phyloP scores from a whole-genome alignment of 2,113 vertebrate species.

The Lophius piscatorius region DNA sequence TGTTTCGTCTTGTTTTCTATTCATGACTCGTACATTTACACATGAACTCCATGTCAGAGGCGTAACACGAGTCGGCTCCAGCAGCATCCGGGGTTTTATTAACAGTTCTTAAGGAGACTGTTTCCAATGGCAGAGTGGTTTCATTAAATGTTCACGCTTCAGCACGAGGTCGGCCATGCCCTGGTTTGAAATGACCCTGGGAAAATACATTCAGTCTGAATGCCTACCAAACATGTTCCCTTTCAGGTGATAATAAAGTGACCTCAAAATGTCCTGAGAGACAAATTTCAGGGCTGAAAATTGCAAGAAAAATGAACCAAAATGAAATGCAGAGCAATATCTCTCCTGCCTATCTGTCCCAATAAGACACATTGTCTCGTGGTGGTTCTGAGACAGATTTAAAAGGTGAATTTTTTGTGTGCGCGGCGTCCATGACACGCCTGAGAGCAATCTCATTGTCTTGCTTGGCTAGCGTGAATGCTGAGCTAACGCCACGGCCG shows the following conservation, averaged over 20 bases:
- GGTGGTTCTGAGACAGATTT: conserved; percentile 52
- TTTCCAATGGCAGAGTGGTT: too few relatives aligned
- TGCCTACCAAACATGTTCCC: background rate
- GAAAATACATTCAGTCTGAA: too few relatives aligned
- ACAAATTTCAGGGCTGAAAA: background rate
- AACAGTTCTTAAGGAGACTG: too few relatives aligned
- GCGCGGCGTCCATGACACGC: conserved; percentile 46
- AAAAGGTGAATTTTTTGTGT: conserved; percentile 55
- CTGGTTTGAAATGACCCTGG: too few relatives aligned
- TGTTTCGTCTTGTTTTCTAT: too few relatives aligned
- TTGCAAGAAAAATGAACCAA: conserved; percentile 1
- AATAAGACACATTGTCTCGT: conserved; percentile 32
- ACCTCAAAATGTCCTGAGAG: conserved; percentile 4
- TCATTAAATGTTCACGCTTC: too few relatives aligned
- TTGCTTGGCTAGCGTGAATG: conserved; percentile 72
- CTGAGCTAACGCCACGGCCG: conserved; percentile 68
- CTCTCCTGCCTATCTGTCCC: conserved; percentile 16
- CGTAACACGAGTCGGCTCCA: too few relatives aligned
- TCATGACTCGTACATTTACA: too few relatives aligned
- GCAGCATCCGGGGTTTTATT: too few relatives aligned
- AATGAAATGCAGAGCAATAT: conserved; percentile 16
- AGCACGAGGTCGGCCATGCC: too few relatives aligned
- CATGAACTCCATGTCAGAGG: too few relatives aligned
- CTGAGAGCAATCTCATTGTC: conserved; percentile 71
- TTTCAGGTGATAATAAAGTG: background rate